These are phyloP conservation scores for Strix occidentalis DNA, from an alignment of 2,797 vertebrate species.

Conservation along the genomic window DNA sequence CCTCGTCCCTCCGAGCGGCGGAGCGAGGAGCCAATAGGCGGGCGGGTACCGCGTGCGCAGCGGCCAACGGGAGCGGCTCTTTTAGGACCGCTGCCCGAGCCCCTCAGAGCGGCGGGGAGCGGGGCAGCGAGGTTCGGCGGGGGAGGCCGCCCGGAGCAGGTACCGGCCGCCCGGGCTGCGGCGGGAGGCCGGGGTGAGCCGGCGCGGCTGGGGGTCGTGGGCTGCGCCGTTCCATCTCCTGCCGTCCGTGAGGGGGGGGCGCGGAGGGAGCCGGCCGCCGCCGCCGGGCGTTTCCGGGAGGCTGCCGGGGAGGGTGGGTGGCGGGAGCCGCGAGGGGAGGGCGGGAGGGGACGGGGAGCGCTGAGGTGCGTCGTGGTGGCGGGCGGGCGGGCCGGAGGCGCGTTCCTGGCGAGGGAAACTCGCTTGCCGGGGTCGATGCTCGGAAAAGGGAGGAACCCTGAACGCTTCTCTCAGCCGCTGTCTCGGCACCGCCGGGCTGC, in stretches of 20 bases:
- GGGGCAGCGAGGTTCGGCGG: not conserved
- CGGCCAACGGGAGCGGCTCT: conserved; percentile 55
- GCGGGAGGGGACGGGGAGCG: not conserved
- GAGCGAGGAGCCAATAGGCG: not conserved
- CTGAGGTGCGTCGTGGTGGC: not conserved
- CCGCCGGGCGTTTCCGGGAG: not conserved
- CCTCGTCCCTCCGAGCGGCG: not conserved
- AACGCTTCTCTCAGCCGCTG: not conserved
- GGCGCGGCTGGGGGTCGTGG: not conserved
- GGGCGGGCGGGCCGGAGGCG: not conserved
- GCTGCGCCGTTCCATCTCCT: not conserved
- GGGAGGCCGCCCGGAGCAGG: not conserved
- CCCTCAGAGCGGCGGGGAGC: not conserved
- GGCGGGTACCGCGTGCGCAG: not conserved
- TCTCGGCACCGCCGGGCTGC: not conserved
- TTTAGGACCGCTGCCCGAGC: not conserved
- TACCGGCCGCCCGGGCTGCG: not conserved
- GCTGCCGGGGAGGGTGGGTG: not conserved
- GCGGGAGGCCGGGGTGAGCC: not conserved
- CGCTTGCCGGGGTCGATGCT: not conserved
- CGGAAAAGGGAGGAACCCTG: too few species aligned
- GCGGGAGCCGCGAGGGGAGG: not conserved
- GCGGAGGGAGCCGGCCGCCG: not conserved
- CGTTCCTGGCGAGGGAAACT: not conserved
- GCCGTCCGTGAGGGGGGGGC: not conserved